Conservation (phyloP, 2,797 vertebrate species). For the Chelon labrosus region DNA sequence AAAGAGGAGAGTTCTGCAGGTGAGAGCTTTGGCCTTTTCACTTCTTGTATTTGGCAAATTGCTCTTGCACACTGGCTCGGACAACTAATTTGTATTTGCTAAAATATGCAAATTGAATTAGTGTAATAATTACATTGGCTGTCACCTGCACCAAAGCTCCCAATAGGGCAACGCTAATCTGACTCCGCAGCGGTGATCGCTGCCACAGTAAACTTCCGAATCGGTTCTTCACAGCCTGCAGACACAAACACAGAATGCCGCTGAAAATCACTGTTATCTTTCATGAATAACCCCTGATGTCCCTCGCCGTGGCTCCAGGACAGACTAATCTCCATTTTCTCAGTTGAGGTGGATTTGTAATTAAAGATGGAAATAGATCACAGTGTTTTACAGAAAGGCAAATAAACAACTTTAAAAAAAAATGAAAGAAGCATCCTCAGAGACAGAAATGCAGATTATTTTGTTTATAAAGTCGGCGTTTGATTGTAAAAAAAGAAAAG, state of each 20-base stretch:
- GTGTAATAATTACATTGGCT: constrained; percentile 75
- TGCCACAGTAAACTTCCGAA: constrained; percentile 65
- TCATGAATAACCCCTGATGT: constrained; percentile 57
- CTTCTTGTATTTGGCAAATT: constrained; percentile 37
- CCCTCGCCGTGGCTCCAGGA: constrained; percentile 40
- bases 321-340: constrained; percentile 60
- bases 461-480: constrained; percentile 15
- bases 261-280: constrained; percentile 41
- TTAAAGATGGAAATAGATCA: constrained; percentile 58
- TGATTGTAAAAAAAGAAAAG: constrained; percentile 13
- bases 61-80: constrained; percentile 37
- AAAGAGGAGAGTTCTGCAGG: constrained; percentile 11
- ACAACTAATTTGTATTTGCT: constrained; percentile 68
- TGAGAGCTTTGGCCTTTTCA: constrained; percentile 47
- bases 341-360: constrained; percentile 50
- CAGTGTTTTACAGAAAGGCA: constrained; percentile 26
- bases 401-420: constrained; percentile 32
- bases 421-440: constrained; percentile 17
- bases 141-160: constrained; percentile 73
- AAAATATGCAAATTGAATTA: constrained; percentile 78
- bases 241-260: constrained; percentile 16
- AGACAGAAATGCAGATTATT: constrained; percentile 36
- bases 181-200: constrained; percentile 59
- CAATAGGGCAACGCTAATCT: constrained; percentile 72
- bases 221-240: constrained; percentile 53